Conservation (phyloP, 1,140 invertebrate species). For the Lucilia cuprina region DNA sequence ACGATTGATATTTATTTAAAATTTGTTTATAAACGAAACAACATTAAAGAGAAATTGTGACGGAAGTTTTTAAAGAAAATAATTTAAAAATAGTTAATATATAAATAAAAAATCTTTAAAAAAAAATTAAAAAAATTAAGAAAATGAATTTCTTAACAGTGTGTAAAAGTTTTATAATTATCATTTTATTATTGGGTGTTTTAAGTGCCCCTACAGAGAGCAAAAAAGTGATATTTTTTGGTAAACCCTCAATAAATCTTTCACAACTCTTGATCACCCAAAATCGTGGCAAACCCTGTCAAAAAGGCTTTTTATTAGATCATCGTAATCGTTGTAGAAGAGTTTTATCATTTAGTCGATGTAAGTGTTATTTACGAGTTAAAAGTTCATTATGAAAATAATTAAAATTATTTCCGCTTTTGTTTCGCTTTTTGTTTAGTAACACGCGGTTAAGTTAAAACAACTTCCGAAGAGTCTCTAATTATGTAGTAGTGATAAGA, state of each 20-base stretch:
- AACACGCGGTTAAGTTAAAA: background rate
- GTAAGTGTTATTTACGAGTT: constrained; percentile 37
- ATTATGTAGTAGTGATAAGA: background rate
- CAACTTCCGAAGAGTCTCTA: background rate
- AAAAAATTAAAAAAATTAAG: background rate
- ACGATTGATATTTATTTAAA: background rate
- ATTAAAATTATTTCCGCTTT: background rate
- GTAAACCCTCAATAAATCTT: constrained; percentile 41
- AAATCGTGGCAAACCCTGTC: constrained; percentile 46
- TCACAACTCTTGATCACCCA: constrained; percentile 51
- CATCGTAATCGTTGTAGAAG: constrained; percentile 56
- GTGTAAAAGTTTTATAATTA: background rate
- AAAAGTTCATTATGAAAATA: background rate
- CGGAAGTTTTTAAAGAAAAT: background rate
- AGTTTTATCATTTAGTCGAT: constrained; percentile 50
- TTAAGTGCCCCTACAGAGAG: constrained; percentile 40
- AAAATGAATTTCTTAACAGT: constrained; percentile 35
- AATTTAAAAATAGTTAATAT: background rate
- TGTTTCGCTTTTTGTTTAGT: background rate
- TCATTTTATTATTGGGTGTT: constrained; percentile 40
- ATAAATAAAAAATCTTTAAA: background rate
- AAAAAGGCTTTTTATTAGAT: constrained; percentile 53
- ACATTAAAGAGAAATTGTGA: background rate
- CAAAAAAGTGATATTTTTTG: constrained; percentile 50
- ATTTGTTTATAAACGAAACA: background rate